phyloP scores from a whole-genome alignment of 2,113 vertebrate species.

The Thinocorus orbignyianus region DNA sequence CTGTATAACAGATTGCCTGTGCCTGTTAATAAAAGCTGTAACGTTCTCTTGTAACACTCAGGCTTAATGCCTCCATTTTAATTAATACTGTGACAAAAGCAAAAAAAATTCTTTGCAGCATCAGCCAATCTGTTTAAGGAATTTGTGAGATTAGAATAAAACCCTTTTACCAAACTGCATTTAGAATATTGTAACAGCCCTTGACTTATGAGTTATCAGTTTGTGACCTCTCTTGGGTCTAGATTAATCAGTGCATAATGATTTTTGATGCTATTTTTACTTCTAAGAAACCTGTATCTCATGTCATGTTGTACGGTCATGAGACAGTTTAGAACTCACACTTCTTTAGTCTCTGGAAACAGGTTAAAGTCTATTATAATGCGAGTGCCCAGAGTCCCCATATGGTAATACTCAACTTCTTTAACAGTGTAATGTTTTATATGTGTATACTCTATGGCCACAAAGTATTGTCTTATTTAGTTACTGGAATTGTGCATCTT shows the following conservation, averaged over 20 bases:
- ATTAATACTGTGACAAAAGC: neutral
- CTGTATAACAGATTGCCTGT: neutral
- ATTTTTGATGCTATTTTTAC: neutral
- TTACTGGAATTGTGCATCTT: slow-evolving; percentile 2
- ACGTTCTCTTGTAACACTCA: neutral
- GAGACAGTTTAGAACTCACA: neutral
- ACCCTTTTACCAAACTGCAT: neutral
- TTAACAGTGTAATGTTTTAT: neutral
- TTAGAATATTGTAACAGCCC: neutral
- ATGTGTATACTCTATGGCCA: neutral
- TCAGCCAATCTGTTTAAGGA: neutral
- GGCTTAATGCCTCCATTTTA: neutral
- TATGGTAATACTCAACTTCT: neutral
- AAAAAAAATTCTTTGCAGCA: neutral
- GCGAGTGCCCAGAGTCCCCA: neutral
- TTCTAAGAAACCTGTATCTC: neutral
- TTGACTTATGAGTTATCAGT: neutral
- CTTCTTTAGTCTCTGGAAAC: neutral
- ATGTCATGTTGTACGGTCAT: neutral
- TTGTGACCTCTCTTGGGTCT: neutral
- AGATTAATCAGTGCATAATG: neutral
- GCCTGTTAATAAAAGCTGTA: neutral
- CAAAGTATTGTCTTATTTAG: slow-evolving; percentile 36
- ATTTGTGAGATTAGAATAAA: neutral
- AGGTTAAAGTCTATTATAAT: slow-evolving; percentile 4